Evolutionary conservation across 2,888 invertebrate species (phyloP).

Genomic region (Nemotelus pantherinus): DNA sequence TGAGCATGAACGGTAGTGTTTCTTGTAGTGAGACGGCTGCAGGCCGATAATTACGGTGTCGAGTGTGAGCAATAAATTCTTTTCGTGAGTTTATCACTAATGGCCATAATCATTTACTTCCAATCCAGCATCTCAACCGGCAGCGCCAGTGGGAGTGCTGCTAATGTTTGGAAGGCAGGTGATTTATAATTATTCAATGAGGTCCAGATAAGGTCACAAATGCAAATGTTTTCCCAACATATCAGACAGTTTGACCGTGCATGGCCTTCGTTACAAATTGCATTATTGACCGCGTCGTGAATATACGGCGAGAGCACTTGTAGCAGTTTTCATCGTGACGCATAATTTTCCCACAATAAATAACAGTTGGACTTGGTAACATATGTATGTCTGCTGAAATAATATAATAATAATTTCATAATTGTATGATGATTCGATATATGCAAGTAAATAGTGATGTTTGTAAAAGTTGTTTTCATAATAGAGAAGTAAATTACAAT

Average conservation of each 20-base stretch:
- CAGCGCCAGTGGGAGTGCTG: slow-evolving; percentile 37
- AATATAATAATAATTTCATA: too few relatives aligned
- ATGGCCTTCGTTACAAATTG: slow-evolving; percentile 8
- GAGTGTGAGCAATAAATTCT: slow-evolving; percentile 37
- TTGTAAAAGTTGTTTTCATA: too few relatives aligned
- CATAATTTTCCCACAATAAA: too few relatives aligned
- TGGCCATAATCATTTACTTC: slow-evolving; percentile 35
- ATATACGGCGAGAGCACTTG: too few relatives aligned
- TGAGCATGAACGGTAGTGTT: not conserved
- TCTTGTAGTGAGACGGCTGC: not conserved
- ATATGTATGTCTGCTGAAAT: too few relatives aligned
- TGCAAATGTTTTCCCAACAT: slow-evolving; percentile 36
- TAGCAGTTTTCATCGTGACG: too few relatives aligned
- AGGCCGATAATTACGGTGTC: slow-evolving; percentile 31
- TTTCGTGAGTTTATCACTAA: slow-evolving; percentile 42
- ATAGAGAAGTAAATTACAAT: too few relatives aligned
- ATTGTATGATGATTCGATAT: too few relatives aligned
- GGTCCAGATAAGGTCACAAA: slow-evolving; percentile 34
- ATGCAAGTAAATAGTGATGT: too few relatives aligned
- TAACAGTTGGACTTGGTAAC: too few relatives aligned
- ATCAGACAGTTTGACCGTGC: not conserved
- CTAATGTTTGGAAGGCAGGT: slow-evolving; percentile 13
- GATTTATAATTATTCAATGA: slow-evolving; percentile 44
- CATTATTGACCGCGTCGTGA: slow-evolving; percentile 12
- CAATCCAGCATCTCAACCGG: not conserved